phyloP scores from a whole-genome alignment of 1,140 invertebrate genomes.

The Euwallacea fornicatus region DNA sequence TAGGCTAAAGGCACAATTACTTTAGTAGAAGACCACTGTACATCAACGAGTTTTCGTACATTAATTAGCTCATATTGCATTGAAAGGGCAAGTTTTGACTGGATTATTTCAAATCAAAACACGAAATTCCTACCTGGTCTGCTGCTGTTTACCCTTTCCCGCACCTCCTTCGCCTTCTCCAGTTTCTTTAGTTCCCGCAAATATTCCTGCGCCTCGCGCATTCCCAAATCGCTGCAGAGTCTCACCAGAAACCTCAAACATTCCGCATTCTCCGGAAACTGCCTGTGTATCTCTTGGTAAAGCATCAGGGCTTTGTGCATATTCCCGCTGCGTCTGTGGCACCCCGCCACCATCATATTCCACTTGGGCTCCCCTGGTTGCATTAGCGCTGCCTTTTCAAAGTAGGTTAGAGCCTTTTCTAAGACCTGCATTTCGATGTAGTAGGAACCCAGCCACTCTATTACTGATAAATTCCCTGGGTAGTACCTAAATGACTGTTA shows the following conservation, averaged over 20 bases:
- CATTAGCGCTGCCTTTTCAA: conserved; percentile 84
- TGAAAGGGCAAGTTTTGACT: background rate
- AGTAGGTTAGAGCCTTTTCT: conserved; percentile 88
- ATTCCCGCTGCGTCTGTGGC: conserved; percentile 78
- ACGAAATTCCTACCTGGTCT: conserved; percentile 55
- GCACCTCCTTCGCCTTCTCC: conserved; percentile 76
- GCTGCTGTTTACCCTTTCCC: conserved; percentile 62
- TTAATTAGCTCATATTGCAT: background rate
- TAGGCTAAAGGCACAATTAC: background rate
- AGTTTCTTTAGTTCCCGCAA: conserved; percentile 77
- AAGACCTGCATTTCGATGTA: conserved; percentile 85
- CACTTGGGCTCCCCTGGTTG: conserved; percentile 85
- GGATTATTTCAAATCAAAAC: background rate
- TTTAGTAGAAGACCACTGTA: no score
- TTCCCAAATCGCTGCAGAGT: conserved; percentile 78
- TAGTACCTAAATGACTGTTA: conserved; percentile 82
- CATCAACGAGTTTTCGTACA: background rate
- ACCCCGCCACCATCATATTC: conserved; percentile 82
- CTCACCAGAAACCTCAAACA: conserved; percentile 84
- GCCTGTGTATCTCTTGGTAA: conserved; percentile 76
- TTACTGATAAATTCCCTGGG: conserved; percentile 85
- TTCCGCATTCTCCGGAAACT: conserved; percentile 85
- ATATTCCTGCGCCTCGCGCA: conserved; percentile 80
- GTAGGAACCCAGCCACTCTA: conserved; percentile 91
- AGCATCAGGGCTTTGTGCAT: conserved; percentile 78